Base-by-base conservation (phyloP, 2,797 vertebrate species). In the Acrossocheilus fasciatus region DNA sequence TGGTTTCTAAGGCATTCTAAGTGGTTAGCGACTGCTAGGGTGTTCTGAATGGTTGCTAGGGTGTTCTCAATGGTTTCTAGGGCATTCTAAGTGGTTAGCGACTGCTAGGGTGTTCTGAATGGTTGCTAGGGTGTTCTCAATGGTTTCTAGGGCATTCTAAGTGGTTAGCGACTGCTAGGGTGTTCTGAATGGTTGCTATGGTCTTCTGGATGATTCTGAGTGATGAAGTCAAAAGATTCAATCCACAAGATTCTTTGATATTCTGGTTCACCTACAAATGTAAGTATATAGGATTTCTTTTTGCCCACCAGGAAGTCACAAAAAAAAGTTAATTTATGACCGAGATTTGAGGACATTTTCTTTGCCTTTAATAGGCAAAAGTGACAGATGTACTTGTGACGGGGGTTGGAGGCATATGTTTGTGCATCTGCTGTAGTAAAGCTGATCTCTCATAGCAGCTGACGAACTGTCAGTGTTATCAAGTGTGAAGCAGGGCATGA, bases 371-470 rank as follows among this genome's bases (percentile, higher is more conserved):
- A n/a, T 45, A 81, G 57, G 30, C 57, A 86, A 41, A 62, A 81
- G 43, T 81, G 84, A 73, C 84, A 86, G 77, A 80, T 79, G 84
- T 39, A 80, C 54, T 73, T 73, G 69, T 52, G 54, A 64, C 23
- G 69, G 34, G 34, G 43, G 17, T 39, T 66, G 70, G n/a, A 39
- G 70, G 50, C 85, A 86, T 86, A 62, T 81, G 85, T 57, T 81
- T 2, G 8, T 54, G 23, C 69, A 86, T 86, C 85, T 86, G 85
- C 34, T 81, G 68, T 72, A 15, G 70, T 30, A 54, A 75, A 80
- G 36, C 85, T 81, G 78, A 86, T 81, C 69, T 75, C 85, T 64
- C 30, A 62, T 72, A 81, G 70, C 85, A 86, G 85, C 85, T 86
- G 85, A 86, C 15, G 43, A 72, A 81, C 78, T 81, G 57, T 75